Base-by-base conservation (phyloP, 2,888 invertebrate species). In the Acleris laterana region DNA sequence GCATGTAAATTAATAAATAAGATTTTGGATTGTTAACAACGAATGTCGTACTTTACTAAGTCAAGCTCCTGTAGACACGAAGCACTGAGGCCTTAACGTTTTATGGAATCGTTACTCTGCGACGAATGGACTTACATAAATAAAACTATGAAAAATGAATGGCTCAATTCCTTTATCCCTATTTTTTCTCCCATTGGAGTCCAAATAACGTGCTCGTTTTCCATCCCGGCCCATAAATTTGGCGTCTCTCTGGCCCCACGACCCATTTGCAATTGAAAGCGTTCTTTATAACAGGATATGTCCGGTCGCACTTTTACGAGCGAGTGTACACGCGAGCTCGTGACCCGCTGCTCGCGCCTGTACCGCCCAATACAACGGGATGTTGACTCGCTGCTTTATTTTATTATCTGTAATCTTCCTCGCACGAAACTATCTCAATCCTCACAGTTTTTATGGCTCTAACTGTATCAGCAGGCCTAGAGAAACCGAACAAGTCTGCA, bases 241-340 rank as follows among this genome's bases (percentile, higher is more conserved):
- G 78, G 74, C 77, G 82, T 82, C 81, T 83, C 85, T 82, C 84
- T 83, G 79, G 80, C 79, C 85, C 80, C 82, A 80, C 84, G 83
- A 83, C 83, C 88, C 87, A 90, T 90, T 90, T 89, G 90, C 89
- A 89, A 89, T 90, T 90, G 90, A 90, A 90, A 89, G 87, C 87
- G 84, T 84, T 87, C 84, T 88, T 89, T 89, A 88, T 84, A 86
- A 84, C 86, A 81, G 87, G 84, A 87, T 88, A 82, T 86, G 88
- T 88, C 86, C 82, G 80, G 82, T 84, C 79, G 80, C 82, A 83
- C 84, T 87, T 89, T 88, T 88, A 85, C 86, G 85, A 87, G 74
- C 76, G 74, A 73, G 65, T 76, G 73, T 77, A 70, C 65, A 65
- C 53, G 63, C 51, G 42, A 63, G 57, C 63, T 63, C 59, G 53